Conservation (phyloP, 2,113 vertebrate species). For the Nymphicus hollandicus region DNA sequence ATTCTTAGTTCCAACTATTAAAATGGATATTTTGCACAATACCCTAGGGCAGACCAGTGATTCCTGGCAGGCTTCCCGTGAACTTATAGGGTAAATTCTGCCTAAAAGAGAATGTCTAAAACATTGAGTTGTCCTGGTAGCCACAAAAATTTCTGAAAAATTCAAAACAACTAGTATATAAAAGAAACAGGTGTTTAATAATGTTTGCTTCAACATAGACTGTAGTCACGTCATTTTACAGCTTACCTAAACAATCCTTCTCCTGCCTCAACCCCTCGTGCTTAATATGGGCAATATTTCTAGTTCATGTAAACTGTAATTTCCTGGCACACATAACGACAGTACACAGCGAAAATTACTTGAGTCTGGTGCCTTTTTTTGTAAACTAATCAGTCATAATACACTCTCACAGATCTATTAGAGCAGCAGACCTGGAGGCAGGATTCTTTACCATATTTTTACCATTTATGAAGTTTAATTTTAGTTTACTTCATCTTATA, state of each 20-base stretch:
- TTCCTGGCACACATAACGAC: background rate
- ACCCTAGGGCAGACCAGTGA: background rate
- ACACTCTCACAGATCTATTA: background rate
- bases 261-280: background rate
- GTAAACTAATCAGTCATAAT: slow-evolving; percentile 4
- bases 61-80: background rate
- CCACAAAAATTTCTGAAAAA: background rate
- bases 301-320: background rate
- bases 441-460: background rate
- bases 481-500: background rate
- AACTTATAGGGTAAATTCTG: background rate
- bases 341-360: background rate
- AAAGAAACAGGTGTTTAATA: background rate
- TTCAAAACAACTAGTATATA: background rate
- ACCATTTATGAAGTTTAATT: background rate
- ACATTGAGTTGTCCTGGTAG: background rate
- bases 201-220: background rate
- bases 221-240: background rate
- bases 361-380: background rate
- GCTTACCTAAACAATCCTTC: background rate
- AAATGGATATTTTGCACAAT: background rate
- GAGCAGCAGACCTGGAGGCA: background rate
- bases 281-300: background rate
- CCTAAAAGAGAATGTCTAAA: background rate
- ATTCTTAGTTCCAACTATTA: background rate